A percentile compares a stretch with the other conserved stretches of the same genome.
Evolutionary conservation across 2,113 vertebrate genomes (phyloP).

Genomic region (Megatriorchis doriae): DNA sequence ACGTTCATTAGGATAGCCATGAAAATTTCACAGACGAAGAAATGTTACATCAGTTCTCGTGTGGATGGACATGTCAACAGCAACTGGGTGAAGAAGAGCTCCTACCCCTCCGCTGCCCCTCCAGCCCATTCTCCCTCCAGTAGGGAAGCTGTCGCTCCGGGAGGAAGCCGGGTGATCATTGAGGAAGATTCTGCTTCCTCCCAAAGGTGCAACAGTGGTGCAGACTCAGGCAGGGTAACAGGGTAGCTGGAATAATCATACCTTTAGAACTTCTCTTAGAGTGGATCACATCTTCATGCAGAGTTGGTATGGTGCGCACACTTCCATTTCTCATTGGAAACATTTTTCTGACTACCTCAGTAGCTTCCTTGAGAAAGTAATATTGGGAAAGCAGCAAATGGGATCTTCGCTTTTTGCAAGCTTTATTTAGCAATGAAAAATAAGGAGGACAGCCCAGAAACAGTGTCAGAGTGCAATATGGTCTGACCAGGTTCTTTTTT

Average conservation of each 20-base stretch:
- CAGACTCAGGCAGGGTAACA: not conserved
- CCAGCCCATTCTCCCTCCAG: not conserved
- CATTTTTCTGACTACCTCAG: not conserved
- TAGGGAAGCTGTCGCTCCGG: accelerated
- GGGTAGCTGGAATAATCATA: not conserved
- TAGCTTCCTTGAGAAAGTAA: not conserved
- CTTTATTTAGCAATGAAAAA: not conserved
- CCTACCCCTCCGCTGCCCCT: not conserved
- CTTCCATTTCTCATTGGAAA: not conserved
- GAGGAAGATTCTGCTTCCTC: not conserved
- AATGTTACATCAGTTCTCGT: not conserved
- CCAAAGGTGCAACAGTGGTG: not conserved
- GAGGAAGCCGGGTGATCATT: not conserved
- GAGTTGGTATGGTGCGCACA: not conserved
- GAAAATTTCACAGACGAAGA: not conserved
- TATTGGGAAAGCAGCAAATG: not conserved
- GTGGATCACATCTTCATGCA: not conserved
- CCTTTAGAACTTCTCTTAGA: not conserved
- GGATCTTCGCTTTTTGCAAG: not conserved
- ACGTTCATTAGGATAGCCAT: not conserved
- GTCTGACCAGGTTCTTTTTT: not conserved
- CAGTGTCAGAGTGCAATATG: not conserved
- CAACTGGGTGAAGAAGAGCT: not conserved
- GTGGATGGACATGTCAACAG: not conserved
- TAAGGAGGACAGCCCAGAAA: not conserved